Evolutionary conservation across 2,113 vertebrate species (phyloP).

Genomic region (Petromus typicus): DNA sequence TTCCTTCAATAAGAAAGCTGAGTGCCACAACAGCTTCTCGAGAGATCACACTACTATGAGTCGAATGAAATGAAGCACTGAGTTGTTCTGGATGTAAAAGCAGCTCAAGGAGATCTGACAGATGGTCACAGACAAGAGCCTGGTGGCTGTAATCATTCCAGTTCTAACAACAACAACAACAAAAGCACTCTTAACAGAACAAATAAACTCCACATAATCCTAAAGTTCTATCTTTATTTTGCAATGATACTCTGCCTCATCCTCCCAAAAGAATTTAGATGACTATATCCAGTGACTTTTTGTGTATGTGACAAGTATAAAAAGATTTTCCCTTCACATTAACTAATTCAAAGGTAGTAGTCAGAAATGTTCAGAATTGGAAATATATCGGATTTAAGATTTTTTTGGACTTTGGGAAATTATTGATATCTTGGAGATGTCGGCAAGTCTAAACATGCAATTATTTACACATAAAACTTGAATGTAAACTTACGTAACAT

Average conservation of each 20-base stretch:
- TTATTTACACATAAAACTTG: not conserved
- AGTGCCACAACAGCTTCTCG: constrained; percentile 90
- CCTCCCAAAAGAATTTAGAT: not conserved
- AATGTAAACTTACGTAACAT: not conserved
- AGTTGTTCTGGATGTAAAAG: constrained; percentile 94
- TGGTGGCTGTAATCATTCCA: constrained; percentile 96
- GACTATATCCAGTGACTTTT: not conserved
- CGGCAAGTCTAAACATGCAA: not conserved
- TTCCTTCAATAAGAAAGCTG: constrained; percentile 94
- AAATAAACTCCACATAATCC: not conserved
- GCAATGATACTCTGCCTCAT: not conserved
- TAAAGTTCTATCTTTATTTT: constrained; percentile 41
- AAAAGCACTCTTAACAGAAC: not conserved
- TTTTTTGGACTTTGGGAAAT: not conserved
- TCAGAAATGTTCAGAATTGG: not conserved
- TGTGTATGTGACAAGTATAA: not conserved
- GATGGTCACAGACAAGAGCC: constrained; percentile 92
- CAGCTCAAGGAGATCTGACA: constrained; percentile 92
- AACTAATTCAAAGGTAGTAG: constrained; percentile 51
- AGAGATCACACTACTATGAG: constrained; percentile 88
- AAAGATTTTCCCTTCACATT: constrained; percentile 12
- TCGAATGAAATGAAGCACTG: constrained; percentile 87
- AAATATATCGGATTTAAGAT: not conserved
- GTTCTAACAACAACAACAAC: constrained; percentile 87
- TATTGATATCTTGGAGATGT: not conserved